phyloP scores from a whole-genome alignment of 2,888 invertebrate genomes.

The Agapostemon virescens region DNA sequence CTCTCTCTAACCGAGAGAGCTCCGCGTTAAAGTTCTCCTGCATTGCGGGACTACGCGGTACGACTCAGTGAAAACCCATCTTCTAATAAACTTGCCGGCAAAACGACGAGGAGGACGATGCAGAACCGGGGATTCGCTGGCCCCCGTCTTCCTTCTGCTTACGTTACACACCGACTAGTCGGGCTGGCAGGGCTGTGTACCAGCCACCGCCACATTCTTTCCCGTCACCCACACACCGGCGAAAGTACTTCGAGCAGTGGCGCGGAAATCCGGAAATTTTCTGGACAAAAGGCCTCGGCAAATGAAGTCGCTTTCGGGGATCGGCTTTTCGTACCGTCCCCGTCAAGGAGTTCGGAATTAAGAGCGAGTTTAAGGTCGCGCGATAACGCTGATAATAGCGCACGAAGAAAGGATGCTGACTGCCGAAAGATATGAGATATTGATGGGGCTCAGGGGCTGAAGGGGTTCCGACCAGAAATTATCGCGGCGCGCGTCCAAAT shows the following conservation, averaged over 20 bases:
- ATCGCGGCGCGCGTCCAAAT: neutral
- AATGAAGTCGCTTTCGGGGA: slow-evolving; percentile 39
- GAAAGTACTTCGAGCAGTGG: slow-evolving; percentile 10
- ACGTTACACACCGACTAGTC: slow-evolving; percentile 26
- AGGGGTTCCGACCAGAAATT: neutral
- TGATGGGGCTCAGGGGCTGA: neutral
- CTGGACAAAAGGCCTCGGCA: slow-evolving; percentile 45
- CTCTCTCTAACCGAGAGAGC: slow-evolving; percentile 17
- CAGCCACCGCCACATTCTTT: slow-evolving; percentile 11
- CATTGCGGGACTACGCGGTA: slow-evolving; percentile 48
- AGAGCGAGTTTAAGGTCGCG: slow-evolving; percentile 24
- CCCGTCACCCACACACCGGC: neutral
- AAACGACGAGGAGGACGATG: slow-evolving; percentile 52
- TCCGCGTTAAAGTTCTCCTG: slow-evolving; percentile 49
- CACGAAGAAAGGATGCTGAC: slow-evolving; percentile 28
- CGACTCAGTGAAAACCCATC: slow-evolving; percentile 54
- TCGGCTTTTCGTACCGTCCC: slow-evolving; percentile 31
- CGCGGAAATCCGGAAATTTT: slow-evolving; percentile 50
- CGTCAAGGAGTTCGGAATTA: slow-evolving; percentile 45
- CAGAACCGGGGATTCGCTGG: slow-evolving; percentile 43
- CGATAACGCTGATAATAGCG: slow-evolving; percentile 46
- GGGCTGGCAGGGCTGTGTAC: neutral
- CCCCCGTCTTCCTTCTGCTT: slow-evolving; percentile 16
- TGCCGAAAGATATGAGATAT: slow-evolving; percentile 29
- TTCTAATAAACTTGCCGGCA: slow-evolving; percentile 64